Evolutionary conservation across 1,140 invertebrate genomes (phyloP), one percentile per base, ranked within the genome.

Genomic region (Lycorma delicatula): DNA sequence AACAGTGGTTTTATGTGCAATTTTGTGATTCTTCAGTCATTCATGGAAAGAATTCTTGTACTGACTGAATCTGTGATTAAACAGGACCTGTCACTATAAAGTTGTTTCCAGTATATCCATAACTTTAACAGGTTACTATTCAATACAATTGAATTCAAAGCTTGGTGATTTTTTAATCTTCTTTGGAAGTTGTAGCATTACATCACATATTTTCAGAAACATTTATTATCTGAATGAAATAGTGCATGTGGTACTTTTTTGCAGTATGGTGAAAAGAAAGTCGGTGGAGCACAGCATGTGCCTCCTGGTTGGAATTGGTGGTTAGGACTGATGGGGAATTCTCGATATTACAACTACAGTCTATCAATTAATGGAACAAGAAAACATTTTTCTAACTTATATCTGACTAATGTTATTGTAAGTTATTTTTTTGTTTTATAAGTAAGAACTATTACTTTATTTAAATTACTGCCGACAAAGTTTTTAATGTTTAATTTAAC

Each of bases 371-470:
- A 95, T 73, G 87, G 85, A 6, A 78, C 78, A 0, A 75, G 74
- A 44, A 75, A 77, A 46, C 77, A 82, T 63, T 81, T 81, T 16
- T 63, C 75, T n/a, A 71, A 75, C 26, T 79, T 87, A 58, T 94
- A 95, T 68, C 74, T 94, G 5, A 93, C 91, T 4, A 88, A 93
- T 76, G 78, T 92, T 56, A 82, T 95, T 62, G 86, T 89, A 75
- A 80, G 81, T 79, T 55, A 31, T 31, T 31, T 31, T 31, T 7
- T 13, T 31, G 6, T 31, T 31, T 31, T 31, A 31, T 7, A 6
- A 31, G 13, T 31, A 7, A 31, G 13, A 7, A 31, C 6, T 31
- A 31, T 7, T 31, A 31, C 13, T 31, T 7, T 7, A 31, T 7
- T 16, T 44, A n/a, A 44, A 4, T n/a, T 16, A 20, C 38, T 7